These are phyloP conservation scores for Stramonita haemastoma DNA, from an alignment of 2,888 invertebrate genomes.

Conservation along the genomic window DNA sequence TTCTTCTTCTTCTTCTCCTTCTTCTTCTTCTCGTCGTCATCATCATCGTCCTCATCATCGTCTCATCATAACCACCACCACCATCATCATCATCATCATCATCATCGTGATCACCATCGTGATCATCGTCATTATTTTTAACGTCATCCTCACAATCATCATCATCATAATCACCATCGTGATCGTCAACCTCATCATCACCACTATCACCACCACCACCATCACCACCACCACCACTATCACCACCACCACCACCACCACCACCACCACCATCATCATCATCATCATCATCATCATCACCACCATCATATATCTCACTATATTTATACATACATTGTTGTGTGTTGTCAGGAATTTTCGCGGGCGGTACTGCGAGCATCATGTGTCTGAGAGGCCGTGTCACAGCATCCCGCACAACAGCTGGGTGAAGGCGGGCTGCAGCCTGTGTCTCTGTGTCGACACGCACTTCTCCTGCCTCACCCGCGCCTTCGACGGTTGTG, in stretches of 20 bases:
- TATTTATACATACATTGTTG: slow-evolving; percentile 22
- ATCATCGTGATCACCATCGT: no score
- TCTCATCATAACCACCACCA: no score
- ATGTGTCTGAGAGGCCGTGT: slow-evolving; percentile 50
- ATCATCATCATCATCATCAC: neutral
- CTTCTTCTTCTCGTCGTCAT: no score
- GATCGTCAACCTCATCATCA: no score
- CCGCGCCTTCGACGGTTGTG: slow-evolving; percentile 52
- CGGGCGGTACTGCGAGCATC: slow-evolving; percentile 58
- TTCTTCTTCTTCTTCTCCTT: no score
- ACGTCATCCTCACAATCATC: no score
- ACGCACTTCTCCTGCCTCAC: slow-evolving; percentile 54
- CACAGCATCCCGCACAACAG: slow-evolving; percentile 55
- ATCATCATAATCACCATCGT: no score
- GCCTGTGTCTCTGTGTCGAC: slow-evolving; percentile 59
- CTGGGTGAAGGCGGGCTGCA: slow-evolving; percentile 58
- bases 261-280: neutral
- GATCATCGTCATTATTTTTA: no score
- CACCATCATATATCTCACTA: neutral
- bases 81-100: no score
- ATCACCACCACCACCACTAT: neutral
- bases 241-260: no score
- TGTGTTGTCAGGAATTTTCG: slow-evolving; percentile 48
- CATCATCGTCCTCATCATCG: no score
- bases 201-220: neutral